phyloP scores from a whole-genome alignment of 2,888 invertebrate genomes.

The Clivina fossor region DNA sequence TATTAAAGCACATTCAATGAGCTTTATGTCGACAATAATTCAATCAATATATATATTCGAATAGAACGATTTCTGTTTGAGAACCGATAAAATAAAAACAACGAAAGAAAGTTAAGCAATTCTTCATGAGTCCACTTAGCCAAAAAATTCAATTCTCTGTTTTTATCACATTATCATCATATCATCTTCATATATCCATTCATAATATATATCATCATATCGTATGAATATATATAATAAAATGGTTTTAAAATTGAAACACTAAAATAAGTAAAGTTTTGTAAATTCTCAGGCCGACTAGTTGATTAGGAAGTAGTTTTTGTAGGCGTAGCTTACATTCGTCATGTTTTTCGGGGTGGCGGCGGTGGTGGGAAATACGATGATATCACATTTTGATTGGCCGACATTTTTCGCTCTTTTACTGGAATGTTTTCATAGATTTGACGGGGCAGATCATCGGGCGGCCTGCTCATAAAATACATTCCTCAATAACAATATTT shows the following conservation, averaged over 20 bases:
- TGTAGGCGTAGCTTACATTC: constrained; percentile 37
- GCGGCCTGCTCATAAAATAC: constrained; percentile 55
- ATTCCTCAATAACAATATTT: no score
- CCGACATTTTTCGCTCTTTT: constrained; percentile 49
- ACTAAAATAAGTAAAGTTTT: constrained; percentile 25
- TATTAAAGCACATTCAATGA: no score
- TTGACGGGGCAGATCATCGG: constrained; percentile 57
- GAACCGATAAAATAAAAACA: no score
- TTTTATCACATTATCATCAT: constrained; percentile 16
- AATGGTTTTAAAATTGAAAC: no score
- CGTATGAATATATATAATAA: no score
- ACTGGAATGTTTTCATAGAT: constrained; percentile 58
- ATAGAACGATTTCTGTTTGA: no score
- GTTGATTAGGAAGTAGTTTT: constrained; percentile 17
- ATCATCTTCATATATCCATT: no score
- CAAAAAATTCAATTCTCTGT: neutral
- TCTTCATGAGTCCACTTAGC: no score
- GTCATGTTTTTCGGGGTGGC: constrained; percentile 52
- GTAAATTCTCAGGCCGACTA: constrained; percentile 32
- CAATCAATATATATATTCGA: no score
- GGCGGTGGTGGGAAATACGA: constrained; percentile 49
- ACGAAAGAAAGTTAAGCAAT: no score
- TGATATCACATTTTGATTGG: constrained; percentile 43
- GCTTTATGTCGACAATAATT: no score
- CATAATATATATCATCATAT: no score